Evolutionary conservation across 2,888 invertebrate genomes (phyloP).

Genomic region (Caprella mutica): DNA sequence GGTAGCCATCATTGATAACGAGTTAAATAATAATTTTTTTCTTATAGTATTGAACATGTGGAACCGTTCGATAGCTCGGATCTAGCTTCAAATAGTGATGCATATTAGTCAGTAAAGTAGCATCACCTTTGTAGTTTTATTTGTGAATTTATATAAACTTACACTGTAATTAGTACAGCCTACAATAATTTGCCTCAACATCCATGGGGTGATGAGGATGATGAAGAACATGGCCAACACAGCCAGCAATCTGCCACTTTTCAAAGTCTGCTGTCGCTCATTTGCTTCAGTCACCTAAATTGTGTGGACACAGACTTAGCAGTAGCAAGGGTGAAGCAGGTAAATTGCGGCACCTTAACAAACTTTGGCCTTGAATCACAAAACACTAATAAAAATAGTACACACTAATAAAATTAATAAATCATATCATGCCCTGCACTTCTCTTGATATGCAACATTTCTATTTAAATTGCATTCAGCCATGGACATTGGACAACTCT

Average conservation of each 20-base stretch:
- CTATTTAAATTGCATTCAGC: background rate
- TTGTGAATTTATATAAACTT: constrained; percentile 34
- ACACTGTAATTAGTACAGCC: constrained; percentile 77
- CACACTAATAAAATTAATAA: background rate
- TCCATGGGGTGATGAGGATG: constrained; percentile 81
- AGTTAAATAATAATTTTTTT: too few relatives aligned
- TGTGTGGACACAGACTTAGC: too few relatives aligned
- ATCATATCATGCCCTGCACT: background rate
- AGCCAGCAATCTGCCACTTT: constrained; percentile 60
- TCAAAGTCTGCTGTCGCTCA: constrained; percentile 19
- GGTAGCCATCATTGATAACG: too few relatives aligned
- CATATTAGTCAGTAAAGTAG: too few relatives aligned
- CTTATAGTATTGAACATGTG: too few relatives aligned
- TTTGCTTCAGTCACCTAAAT: constrained; percentile 5
- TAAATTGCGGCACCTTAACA: too few relatives aligned
- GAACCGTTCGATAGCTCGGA: too few relatives aligned
- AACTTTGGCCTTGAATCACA: background rate
- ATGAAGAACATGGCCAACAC: constrained; percentile 84
- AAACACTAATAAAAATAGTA: background rate
- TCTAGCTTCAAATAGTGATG: too few relatives aligned
- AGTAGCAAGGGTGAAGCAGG: too few relatives aligned
- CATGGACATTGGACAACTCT: too few relatives aligned
- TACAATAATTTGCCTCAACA: constrained; percentile 79
- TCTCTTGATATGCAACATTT: background rate
- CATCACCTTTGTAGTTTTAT: background rate